A percentile compares a stretch with the other conserved stretches of the same genome.
Evolutionary conservation across 2,888 invertebrate species (phyloP).

Genomic region (Acleris laterana): DNA sequence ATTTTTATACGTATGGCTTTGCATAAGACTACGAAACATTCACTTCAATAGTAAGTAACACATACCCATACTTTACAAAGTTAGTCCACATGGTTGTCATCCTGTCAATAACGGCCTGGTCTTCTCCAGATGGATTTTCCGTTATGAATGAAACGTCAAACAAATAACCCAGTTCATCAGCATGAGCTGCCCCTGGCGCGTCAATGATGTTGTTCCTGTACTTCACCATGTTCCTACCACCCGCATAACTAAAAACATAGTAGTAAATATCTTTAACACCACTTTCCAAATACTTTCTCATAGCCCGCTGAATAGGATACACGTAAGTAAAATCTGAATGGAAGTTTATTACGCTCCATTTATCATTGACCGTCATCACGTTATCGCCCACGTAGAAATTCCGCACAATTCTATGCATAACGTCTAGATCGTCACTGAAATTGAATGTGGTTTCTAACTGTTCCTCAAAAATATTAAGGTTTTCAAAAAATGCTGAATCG

Average conservation of each 20-base stretch:
- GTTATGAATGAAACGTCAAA: conserved; percentile 45
- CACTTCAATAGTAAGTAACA: too few relatives aligned
- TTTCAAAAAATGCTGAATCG: conserved; percentile 10
- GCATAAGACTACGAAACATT: too few relatives aligned
- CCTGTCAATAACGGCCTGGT: conserved; percentile 30
- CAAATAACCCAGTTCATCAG: conserved; percentile 56
- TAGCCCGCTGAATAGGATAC: conserved; percentile 49
- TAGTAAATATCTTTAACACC: conserved; percentile 51
- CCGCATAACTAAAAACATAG: conserved; percentile 60
- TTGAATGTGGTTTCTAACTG: conserved; percentile 11
- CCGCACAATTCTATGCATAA: conserved; percentile 11
- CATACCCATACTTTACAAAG: conserved; percentile 47
- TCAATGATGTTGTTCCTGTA: conserved; percentile 41
- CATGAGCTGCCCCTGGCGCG: conserved; percentile 47
- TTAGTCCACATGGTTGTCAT: conserved; percentile 43
- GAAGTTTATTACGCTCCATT: conserved; percentile 23
- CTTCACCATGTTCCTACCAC: conserved; percentile 57
- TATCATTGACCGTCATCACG: conserved; percentile 21
- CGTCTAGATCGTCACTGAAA: conserved; percentile 14
- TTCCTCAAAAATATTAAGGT: conserved; percentile 16
- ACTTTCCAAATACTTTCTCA: conserved; percentile 51
- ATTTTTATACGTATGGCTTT: too few relatives aligned
- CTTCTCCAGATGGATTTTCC: conserved; percentile 26
- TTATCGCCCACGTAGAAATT: conserved; percentile 32
- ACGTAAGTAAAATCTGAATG: conserved; percentile 34